Conservation (phyloP, 2,797 vertebrate species). For the Betta splendens region DNA sequence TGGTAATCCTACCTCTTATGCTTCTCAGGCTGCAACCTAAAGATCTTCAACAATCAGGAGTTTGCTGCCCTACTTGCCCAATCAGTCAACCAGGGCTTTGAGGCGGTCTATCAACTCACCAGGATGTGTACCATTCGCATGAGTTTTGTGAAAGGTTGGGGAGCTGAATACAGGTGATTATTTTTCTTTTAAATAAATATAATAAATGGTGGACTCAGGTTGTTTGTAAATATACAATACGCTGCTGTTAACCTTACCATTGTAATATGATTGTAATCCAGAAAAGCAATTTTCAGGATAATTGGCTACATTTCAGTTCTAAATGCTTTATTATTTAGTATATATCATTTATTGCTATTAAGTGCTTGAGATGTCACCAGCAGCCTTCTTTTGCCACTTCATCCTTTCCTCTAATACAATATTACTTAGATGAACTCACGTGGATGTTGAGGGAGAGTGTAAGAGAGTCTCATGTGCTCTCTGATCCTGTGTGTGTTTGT, state of each 20-base stretch:
- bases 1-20: slow-evolving; percentile 6
- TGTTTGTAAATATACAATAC: background rate
- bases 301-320: background rate
- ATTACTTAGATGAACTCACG: too few relatives aligned
- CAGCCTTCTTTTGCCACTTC: too few relatives aligned
- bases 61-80: slow-evolving; percentile 94
- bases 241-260: background rate
- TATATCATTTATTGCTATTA: background rate
- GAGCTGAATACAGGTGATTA: slow-evolving; percentile 94
- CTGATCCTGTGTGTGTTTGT: too few relatives aligned
- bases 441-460: too few relatives aligned
- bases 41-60: slow-evolving; percentile 99
- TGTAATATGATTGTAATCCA: background rate
- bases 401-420: too few relatives aligned
- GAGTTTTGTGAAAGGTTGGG: slow-evolving; percentile 99
- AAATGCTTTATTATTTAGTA: too few relatives aligned
- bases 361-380: background rate
- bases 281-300: background rate
- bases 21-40: slow-evolving; percentile 92
- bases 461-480: too few relatives aligned
- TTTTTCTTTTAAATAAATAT: too few relatives aligned
- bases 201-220: too few relatives aligned
- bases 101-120: slow-evolving; percentile 97
- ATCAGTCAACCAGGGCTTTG: slow-evolving; percentile 98
- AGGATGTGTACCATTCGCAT: slow-evolving; percentile 98